Evolutionary conservation across 2,113 vertebrate genomes (phyloP), one percentile per base, ranked within the genome.

Genomic region (Myotis lucifugus): DNA sequence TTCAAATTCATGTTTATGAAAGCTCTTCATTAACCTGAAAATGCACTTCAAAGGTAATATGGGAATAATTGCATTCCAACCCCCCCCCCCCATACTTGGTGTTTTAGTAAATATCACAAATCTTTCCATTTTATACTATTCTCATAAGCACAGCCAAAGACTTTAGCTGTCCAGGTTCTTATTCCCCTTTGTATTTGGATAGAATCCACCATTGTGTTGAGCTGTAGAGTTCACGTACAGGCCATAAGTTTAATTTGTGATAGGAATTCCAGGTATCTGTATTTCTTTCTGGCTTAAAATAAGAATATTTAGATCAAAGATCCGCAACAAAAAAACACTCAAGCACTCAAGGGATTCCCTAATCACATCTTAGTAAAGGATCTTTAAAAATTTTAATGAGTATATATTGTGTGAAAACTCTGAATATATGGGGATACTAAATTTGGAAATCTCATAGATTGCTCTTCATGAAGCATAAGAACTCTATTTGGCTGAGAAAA

Each of bases 1-100:
- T 93, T 90, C 73, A 81, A 93, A 95, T 94, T 96, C 87, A 88
- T 97, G 81, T 92, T 97, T 95, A 83, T 85, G 85, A 90, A 97
- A 93, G 66, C 61, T 78, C 56, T 92, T 96, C 90, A 88, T 95
- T 95, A 96, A 92, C 73, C 73, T 88, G 90, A 78, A 95, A 94
- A 88, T 95, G 48, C 61, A 95, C 72, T 91, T 92, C 67, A 93
- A 82, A 93, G 61, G 82, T 84, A 95, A 89, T 86, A 61, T 6
- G 34, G 72, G 29, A 76, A 95, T 93, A 85, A 61, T 27, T 61
- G 59, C 32, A 56, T 87, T 93, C 18, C 27, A 11, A n/a, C n/a
- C n/a, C 64, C 48, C 72, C 72, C 1, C 9, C 46, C 46, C 46
- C 10, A 11, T 46, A 64, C 85, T 70, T 95, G 61, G 61, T 50